These are phyloP conservation scores for Solen grandis DNA, from an alignment of 1,140 invertebrate species.

Conservation along the genomic window DNA sequence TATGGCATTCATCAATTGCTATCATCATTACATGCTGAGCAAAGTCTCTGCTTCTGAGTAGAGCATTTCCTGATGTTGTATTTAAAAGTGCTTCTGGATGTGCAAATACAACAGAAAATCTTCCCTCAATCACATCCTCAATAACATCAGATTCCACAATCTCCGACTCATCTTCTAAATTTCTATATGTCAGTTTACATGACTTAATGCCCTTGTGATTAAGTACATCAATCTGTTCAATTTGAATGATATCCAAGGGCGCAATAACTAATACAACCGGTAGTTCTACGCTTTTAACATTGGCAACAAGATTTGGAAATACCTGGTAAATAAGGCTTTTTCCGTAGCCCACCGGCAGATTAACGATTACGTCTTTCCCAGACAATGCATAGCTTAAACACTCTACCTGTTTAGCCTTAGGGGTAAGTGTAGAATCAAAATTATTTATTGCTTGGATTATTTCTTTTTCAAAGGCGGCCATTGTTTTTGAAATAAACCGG, in stretches of 20 bases:
- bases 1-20: background rate
- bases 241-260: conserved; percentile 13
- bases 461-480: too few species aligned
- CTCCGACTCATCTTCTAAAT: conserved; percentile 12
- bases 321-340: conserved; percentile 19
- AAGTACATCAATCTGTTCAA: conserved; percentile 15
- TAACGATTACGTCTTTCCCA: conserved; percentile 12
- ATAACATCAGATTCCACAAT: too few species aligned
- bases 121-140: too few species aligned
- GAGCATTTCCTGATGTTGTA: too few species aligned
- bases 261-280: conserved; percentile 9
- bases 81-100: too few species aligned
- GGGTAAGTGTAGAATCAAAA: conserved; percentile 5
- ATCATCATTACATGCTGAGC: background rate
- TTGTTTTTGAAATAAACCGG: too few species aligned
- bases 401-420: conserved; percentile 2
- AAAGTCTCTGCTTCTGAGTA: background rate
- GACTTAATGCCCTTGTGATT: conserved; percentile 17
- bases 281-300: background rate
- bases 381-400: conserved; percentile 20
- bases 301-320: conserved; percentile 11
- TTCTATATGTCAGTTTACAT: conserved; percentile 4
- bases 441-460: too few species aligned
- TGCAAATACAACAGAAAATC: too few species aligned
- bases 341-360: conserved; percentile 10